These are phyloP conservation scores for Graptemys geographica DNA, from an alignment of 2,797 vertebrate genomes.

Conservation along the genomic window DNA sequence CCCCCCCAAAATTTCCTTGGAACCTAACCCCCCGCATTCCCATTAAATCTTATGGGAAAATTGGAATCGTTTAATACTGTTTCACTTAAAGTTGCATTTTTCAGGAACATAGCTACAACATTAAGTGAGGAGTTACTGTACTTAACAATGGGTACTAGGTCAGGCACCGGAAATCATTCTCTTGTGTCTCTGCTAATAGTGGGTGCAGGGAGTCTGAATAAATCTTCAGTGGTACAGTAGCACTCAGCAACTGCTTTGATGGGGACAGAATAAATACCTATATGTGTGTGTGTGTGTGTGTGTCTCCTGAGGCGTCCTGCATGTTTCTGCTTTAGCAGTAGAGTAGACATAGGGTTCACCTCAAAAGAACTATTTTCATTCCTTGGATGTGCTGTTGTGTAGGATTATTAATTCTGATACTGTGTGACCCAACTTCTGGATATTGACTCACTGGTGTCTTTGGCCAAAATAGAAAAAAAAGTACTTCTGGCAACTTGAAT, in stretches of 20 bases:
- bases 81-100: no score
- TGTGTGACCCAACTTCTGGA: neutral
- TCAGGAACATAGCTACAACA: no score
- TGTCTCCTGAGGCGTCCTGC: neutral
- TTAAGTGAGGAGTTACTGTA: no score
- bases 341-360: neutral
- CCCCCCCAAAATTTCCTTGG: no score
- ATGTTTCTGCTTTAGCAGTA: neutral
- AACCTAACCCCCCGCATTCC: no score
- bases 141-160: neutral
- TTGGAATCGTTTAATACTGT: no score
- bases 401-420: neutral
- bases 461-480: accelerated
- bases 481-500: neutral
- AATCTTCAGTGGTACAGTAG: neutral
- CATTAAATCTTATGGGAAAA: no score
- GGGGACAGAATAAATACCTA: neutral
- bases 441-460: neutral
- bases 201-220: neutral
- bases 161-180: neutral
- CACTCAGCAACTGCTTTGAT: neutral
- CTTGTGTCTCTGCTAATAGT: neutral
- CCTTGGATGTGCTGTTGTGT: neutral
- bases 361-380: neutral
- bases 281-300: neutral